A percentile compares a stretch with the other conserved stretches of the same genome.
Evolutionary conservation across 2,888 invertebrate genomes (phyloP).

Genomic region (Cheilosia vulpina): DNA sequence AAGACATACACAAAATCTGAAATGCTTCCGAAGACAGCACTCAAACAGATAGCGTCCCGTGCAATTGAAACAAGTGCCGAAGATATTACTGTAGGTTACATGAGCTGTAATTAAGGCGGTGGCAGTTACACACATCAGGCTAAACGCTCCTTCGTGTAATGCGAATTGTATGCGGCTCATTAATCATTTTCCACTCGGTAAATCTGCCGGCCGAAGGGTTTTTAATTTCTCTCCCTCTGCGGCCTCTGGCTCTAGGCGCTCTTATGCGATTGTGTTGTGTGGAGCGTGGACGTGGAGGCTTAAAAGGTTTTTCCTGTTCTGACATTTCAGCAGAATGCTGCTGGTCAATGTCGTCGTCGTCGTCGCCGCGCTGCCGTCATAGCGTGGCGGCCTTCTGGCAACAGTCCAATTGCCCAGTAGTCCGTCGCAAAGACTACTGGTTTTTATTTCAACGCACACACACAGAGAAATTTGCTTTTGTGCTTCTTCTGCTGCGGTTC

Average conservation of each 20-base stretch:
- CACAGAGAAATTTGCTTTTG: constrained; percentile 54
- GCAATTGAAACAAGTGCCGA: constrained; percentile 68
- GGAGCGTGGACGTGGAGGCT: constrained; percentile 38
- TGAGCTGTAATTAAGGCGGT: constrained; percentile 73
- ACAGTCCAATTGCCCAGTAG: constrained; percentile 65
- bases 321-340: constrained; percentile 62
- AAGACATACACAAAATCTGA: constrained; percentile 35
- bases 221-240: constrained; percentile 39
- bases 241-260: constrained; percentile 16
- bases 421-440: constrained; percentile 64
- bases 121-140: constrained; percentile 72
- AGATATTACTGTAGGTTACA: constrained; percentile 69
- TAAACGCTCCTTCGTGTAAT: constrained; percentile 72
- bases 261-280: constrained; percentile 34
- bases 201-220: constrained; percentile 58
- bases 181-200: constrained; percentile 68
- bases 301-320: constrained; percentile 75
- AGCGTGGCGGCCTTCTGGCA: constrained; percentile 49
- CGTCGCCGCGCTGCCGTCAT: constrained; percentile 19
- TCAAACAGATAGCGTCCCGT: constrained; percentile 58
- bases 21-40: constrained; percentile 46
- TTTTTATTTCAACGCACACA: constrained; percentile 53
- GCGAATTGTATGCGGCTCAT: constrained; percentile 71
- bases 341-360: constrained; percentile 44
- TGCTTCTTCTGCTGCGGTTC: constrained; percentile 29